Conservation (phyloP, 2,888 invertebrate genomes). For the Amblyteles armatorius region DNA sequence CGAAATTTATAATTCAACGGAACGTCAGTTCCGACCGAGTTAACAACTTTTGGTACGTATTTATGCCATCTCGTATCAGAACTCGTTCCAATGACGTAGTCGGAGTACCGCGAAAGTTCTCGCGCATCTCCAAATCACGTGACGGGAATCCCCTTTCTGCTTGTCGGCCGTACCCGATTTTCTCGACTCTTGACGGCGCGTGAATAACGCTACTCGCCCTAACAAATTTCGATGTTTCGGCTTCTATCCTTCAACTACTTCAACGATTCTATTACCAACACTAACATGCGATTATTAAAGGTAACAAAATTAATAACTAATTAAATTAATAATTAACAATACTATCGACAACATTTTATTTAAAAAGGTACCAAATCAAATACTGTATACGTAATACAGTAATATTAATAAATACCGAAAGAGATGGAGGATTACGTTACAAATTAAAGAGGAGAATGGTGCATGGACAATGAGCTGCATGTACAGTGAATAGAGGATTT, state of each 20-base stretch:
- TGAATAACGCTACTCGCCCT: constrained; percentile 39
- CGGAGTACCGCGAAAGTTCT: constrained; percentile 14
- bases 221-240: constrained; percentile 12
- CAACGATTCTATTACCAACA: background rate
- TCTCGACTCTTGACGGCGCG: constrained; percentile 37
- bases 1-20: constrained; percentile 19
- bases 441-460: background rate
- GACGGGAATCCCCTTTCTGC: constrained; percentile 24
- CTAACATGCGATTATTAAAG: background rate
- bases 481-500: background rate
- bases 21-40: background rate
- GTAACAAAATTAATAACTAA: background rate
- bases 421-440: background rate
- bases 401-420: background rate
- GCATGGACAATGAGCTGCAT: background rate
- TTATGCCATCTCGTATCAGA: background rate
- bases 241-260: background rate
- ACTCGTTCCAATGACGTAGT: background rate
- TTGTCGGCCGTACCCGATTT: constrained; percentile 17
- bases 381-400: background rate
- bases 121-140: constrained; percentile 31
- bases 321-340: background rate
- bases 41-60: background rate
- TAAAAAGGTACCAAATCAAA: background rate
- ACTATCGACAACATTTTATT: background rate